These are phyloP conservation scores for Syrmaticus mikado DNA, from an alignment of 2,113 vertebrate species.

Conservation along the genomic window DNA sequence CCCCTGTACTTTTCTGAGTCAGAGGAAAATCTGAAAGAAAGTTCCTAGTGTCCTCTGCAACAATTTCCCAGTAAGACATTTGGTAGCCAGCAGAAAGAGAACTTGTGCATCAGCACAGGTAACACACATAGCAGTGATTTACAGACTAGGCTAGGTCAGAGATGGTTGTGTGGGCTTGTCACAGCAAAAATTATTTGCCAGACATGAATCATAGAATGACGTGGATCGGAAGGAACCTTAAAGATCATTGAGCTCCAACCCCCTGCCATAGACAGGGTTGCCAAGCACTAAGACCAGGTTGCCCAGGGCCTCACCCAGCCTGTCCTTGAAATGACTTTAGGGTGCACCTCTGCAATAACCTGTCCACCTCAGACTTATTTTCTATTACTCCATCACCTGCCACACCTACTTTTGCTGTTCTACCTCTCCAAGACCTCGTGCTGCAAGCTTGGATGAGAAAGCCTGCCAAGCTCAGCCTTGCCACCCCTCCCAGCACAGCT, in stretches of 20 bases:
- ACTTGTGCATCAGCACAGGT: not conserved
- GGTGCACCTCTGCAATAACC: not conserved
- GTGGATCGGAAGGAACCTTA: too few relatives aligned
- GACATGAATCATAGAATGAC: too few relatives aligned
- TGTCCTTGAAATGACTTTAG: not conserved
- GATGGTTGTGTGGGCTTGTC: not conserved
- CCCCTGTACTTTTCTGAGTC: constrained; percentile 6
- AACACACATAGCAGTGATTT: not conserved
- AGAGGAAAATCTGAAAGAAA: not conserved
- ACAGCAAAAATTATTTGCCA: not conserved
- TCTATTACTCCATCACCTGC: not conserved
- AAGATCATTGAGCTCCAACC: too few relatives aligned
- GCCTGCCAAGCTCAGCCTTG: not conserved
- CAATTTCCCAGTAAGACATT: not conserved
- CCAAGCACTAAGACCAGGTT: too few relatives aligned
- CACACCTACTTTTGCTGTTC: not conserved
- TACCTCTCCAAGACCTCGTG: not conserved
- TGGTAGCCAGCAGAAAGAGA: not conserved
- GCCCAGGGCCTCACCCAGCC: too few relatives aligned
- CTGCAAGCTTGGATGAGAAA: not conserved
- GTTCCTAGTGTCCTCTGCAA: not conserved
- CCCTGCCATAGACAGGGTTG: too few relatives aligned
- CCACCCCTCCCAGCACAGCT: not conserved
- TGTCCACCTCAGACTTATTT: not conserved
- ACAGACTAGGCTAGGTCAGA: not conserved